Conservation (phyloP, 2,888 invertebrate species). For the Drosophila eohydei region DNA sequence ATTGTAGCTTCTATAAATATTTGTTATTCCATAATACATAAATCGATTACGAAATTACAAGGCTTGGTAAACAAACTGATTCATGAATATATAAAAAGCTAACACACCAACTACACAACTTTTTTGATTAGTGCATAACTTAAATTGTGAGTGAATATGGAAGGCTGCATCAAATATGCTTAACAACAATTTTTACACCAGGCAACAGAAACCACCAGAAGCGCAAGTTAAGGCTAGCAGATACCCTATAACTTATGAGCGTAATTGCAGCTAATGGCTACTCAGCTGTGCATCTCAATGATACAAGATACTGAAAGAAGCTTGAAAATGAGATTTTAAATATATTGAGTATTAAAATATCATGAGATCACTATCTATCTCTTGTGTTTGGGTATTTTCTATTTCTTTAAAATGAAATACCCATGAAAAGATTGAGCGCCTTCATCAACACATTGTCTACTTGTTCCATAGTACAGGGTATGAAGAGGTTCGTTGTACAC, state of each 20-base stretch:
- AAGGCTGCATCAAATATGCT: constrained; percentile 55
- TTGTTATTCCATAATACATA: background rate
- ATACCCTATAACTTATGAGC: background rate
- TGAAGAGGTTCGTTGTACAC: background rate
- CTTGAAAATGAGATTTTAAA: background rate
- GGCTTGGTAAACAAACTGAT: background rate
- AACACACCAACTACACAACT: background rate
- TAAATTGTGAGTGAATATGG: constrained; percentile 38
- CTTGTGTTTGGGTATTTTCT: no score
- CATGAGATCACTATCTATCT: background rate
- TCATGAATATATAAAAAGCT: constrained; percentile 13
- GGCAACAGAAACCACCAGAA: constrained; percentile 20
- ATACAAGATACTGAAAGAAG: background rate
- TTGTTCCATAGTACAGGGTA: background rate
- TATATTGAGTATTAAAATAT: background rate
- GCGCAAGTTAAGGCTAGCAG: background rate
- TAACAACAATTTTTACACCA: constrained; percentile 36
- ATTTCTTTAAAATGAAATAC: background rate
- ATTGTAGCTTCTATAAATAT: background rate
- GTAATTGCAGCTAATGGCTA: background rate
- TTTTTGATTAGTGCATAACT: constrained; percentile 14
- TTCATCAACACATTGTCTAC: no score
- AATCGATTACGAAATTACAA: background rate
- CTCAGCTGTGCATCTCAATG: no score
- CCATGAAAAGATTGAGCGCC: background rate